Evolutionary conservation across 2,797 vertebrate genomes (phyloP), one percentile per base, ranked within the genome.

Genomic region (Enteromius mattozi): DNA sequence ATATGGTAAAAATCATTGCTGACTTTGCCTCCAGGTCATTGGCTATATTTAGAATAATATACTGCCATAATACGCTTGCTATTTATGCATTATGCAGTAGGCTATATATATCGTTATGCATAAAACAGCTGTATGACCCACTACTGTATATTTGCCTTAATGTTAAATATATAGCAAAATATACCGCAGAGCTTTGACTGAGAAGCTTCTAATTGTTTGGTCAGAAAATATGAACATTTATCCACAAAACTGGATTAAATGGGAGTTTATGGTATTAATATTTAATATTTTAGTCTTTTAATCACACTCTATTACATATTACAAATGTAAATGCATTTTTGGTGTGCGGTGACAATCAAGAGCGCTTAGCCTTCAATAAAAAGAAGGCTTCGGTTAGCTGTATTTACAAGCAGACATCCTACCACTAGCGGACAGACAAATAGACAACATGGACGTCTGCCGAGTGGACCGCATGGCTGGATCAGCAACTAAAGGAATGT

Each of bases 381-480:
- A 47, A 16, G 7, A 59, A 35, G 45, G 70, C 16, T 49, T 49
- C 37, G 30, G 1, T 35, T n/a, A 54, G 16, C 4, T 19, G 45
- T 33, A 63, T 63, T 63, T 63, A 63, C 59, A 63, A 63, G 24
- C 59, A 63, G 61, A 30, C 61, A 65, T 65, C 27, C 61, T 63
- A 19, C n/a, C 45, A 51, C 40, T 19, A 27, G 42, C 1, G 4
- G 56, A 72, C 71, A 21, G 24, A 74, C 45, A 4, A 83, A 72
- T 59, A n/a, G 17, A 74, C 72, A 4, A 80, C 19, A 79, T 85
- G 51, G 78, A 54, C 74, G 14, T 69, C n/a, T 71, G 81, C 51
- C 70, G 24, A 83, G 61, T 51, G n/a, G 49, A n/a, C 69, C 12
- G 17, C 42, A 42, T 61, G 37, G 68, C 51, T 78, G 59, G 59